Percentiles rank a stretch among this genome's conserved stretches.
These are phyloP conservation scores for Argyresthia goedartella DNA, from an alignment of 2,888 invertebrate genomes.

Conservation along the genomic window DNA sequence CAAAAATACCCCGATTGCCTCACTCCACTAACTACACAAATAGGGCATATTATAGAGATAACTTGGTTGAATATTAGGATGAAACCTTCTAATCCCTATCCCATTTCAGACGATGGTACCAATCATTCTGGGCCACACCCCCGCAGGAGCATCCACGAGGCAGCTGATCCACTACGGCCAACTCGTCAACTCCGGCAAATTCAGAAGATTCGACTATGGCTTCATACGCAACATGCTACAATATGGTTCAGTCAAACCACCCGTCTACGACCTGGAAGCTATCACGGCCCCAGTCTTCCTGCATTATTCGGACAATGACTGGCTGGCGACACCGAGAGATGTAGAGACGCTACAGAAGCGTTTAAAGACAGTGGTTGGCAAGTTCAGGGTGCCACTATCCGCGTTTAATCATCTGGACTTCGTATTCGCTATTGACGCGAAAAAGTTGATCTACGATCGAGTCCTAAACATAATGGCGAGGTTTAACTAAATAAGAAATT, in stretches of 20 bases:
- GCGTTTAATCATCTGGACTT: conserved; percentile 72
- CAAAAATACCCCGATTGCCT: no score
- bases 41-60: no score
- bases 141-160: conserved; percentile 59
- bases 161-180: conserved; percentile 67
- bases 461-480: conserved; percentile 51
- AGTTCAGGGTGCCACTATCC: conserved; percentile 49
- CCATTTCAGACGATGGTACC: conserved; percentile 61
- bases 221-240: conserved; percentile 39
- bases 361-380: conserved; percentile 52
- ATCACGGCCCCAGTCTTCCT: conserved; percentile 59
- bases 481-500: conserved; percentile 25
- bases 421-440: conserved; percentile 68
- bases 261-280: conserved; percentile 54
- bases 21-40: no score
- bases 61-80: no score
- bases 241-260: conserved; percentile 62
- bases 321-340: conserved; percentile 56
- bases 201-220: conserved; percentile 64
- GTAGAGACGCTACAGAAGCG: conserved; percentile 45
- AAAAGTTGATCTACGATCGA: conserved; percentile 69
- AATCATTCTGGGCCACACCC: conserved; percentile 58
- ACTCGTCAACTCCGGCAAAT: conserved; percentile 49
- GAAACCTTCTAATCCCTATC: conserved; percentile 3
- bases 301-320: conserved; percentile 65